Evolutionary conservation across 2,113 vertebrate species (phyloP).

Genomic region (Symphodus melops): DNA sequence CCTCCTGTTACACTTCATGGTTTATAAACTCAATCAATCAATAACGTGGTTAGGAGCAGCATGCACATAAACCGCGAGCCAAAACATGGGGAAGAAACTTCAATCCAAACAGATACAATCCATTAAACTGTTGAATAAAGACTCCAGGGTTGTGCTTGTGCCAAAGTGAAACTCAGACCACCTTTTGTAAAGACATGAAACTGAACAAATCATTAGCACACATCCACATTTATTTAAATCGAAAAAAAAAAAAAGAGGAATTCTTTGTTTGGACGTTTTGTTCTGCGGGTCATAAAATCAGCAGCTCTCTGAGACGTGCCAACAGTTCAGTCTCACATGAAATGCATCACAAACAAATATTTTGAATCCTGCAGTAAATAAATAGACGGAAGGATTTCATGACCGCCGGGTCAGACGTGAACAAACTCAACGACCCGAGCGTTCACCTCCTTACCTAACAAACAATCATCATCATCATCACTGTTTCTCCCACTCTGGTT

Average conservation of each 20-base stretch:
- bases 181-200: not conserved
- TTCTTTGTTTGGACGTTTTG: not conserved
- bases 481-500: constrained; percentile 32
- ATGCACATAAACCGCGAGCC: too few species aligned
- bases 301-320: not conserved
- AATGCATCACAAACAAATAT: not conserved
- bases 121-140: not conserved
- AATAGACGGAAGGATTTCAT: not conserved
- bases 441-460: constrained; percentile 4
- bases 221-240: not conserved
- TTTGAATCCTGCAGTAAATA: not conserved
- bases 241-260: not conserved
- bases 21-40: too few species aligned
- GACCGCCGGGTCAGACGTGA: not conserved
- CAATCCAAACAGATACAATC: not conserved
- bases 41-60: too few species aligned
- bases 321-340: not conserved
- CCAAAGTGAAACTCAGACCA: not conserved
- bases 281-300: constrained; percentile 2
- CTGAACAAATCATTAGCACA: not conserved
- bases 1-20: too few species aligned
- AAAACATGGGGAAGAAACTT: not conserved
- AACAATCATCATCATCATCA: not conserved
- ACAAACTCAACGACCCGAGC: not conserved
- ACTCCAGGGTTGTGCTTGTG: not conserved